Base-by-base conservation (phyloP, 2,113 vertebrate genomes). In the Leptocoma aspasia region DNA sequence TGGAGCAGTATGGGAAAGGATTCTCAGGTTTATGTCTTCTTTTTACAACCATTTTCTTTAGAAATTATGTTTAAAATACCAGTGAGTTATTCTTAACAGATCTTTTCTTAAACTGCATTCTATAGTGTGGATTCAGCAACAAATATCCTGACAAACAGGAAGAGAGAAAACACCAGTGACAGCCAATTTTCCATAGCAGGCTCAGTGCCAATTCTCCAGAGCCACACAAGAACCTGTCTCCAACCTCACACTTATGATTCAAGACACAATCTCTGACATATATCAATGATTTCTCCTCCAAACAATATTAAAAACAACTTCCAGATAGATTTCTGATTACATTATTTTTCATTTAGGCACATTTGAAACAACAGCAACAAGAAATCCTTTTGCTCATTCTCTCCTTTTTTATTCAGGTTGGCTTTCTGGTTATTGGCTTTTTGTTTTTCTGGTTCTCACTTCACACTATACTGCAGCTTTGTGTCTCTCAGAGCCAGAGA, bases 401-500 rank as follows among this genome's bases (percentile, higher is more conserved):
- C 44, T 73, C 26, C 31, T 44, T 77, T 90, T 87, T 78, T 30
- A 31, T 85, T 91, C 52, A 68, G 71, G n/a, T 68, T 75, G 27
- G 5, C 33, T 92, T 89, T 71, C 42, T 44, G 92, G 39, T 42
- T 90, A 42, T 2, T n/a, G 60, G 13, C 3, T 87, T 86, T 77
- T 81, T 77, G 26, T 37, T 88, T 78, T 90, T 41, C 21, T 80
- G 81, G 53, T 80, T 73, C 75, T 81, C 71, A 82, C 60, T 87
- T 95, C 88, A 65, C 71, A 53, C 73, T 26, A 16, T 82, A 70
- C 72, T 82, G 84, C 90, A 96, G 90, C 61, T 85, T 95, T 91
- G 66, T 4, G 13, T 68, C 61, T 95, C 85, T 94, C 69, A 47
- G 77, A 95, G 72, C 50, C 73, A 54, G 57, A 78, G 65, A 96